Conservation (phyloP, 2,113 vertebrate species). For the Amphilophus citrinellus region DNA sequence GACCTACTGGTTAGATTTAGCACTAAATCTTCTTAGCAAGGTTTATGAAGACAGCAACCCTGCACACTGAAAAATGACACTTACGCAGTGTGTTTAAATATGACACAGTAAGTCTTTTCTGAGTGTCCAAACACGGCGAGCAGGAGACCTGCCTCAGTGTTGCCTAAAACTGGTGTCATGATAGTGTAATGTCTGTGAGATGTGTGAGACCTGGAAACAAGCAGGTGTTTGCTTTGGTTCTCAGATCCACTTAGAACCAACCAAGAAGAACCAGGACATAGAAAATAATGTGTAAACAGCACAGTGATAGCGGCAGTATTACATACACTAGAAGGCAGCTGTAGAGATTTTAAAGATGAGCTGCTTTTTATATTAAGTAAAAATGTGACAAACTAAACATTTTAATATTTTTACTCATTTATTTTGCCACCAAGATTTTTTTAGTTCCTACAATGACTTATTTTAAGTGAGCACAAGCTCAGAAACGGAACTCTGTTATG, state of each 20-base stretch:
- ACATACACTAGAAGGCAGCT: no score
- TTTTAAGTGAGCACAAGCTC: not conserved
- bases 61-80: not conserved
- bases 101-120: no score
- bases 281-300: no score
- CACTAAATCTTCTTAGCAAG: not conserved
- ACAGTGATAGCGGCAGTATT: no score
- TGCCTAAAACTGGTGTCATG: no score
- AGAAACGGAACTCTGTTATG: not conserved
- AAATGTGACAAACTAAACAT: not conserved
- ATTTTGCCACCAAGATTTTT: not conserved
- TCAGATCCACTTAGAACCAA: no score
- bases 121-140: not conserved
- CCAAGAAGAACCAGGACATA: no score
- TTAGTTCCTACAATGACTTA: accelerated
- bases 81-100: not conserved
- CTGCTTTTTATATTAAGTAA: accelerated
- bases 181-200: no score
- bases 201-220: no score
- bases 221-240: no score
- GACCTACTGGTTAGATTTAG: not conserved
- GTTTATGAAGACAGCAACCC: not conserved
- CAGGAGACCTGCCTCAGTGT: no score
- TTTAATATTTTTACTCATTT: not conserved
- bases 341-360: accelerated